Percentiles rank a stretch among this genome's conserved stretches.
These are phyloP conservation scores for Shinisaurus crocodilurus DNA, from an alignment of 2,113 vertebrate species.

Conservation along the genomic window DNA sequence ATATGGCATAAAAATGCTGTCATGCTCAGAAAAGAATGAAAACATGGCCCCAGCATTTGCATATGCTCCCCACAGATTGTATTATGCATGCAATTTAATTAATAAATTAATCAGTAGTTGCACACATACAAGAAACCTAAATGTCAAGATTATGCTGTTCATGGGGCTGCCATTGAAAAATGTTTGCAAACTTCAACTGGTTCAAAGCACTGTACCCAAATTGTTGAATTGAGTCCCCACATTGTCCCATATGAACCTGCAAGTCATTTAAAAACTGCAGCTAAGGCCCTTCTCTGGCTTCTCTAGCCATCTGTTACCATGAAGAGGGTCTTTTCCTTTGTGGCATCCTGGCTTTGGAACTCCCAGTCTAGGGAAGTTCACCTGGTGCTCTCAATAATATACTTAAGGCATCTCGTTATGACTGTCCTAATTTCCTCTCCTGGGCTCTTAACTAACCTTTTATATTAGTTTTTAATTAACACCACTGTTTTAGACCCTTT, in stretches of 20 bases:
- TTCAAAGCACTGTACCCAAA: not conserved
- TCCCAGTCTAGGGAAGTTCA: not conserved
- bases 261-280: not conserved
- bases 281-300: not conserved
- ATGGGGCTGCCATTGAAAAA: not conserved
- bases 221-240: not conserved
- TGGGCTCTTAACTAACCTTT: not conserved
- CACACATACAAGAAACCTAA: accelerated
- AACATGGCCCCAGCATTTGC: not conserved
- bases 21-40: not conserved
- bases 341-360: not conserved
- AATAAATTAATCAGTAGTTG: constrained; percentile 7
- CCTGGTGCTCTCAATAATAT: not conserved
- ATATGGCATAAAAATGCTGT: not conserved
- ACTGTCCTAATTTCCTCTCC: not conserved
- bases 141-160: not conserved
- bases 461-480: not conserved
- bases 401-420: not conserved
- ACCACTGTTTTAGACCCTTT: not conserved
- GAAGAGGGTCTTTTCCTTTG: not conserved
- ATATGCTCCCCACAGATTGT: not conserved
- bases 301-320: not conserved
- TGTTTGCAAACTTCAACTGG: not conserved
- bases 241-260: not conserved
- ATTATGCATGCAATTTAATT: not conserved